Base-by-base conservation (phyloP, 2,797 vertebrate species). In the Lophotriccus pileatus region DNA sequence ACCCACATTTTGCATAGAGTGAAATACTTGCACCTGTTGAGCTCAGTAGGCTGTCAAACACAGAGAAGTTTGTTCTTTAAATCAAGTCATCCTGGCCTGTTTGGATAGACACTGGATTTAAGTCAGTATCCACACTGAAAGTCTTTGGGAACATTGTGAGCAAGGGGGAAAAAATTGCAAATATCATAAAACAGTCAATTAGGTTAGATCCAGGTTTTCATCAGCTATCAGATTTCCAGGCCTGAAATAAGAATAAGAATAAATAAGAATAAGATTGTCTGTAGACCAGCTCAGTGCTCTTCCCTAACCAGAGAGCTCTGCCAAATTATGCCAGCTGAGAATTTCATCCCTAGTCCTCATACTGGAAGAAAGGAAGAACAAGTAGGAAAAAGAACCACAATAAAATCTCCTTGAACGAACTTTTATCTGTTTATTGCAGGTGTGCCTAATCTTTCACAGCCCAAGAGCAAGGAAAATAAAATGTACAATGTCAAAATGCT, bases 361-460 rank as follows among this genome's bases (percentile, higher is more conserved):
- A 72, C 36, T 53, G 21, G 58, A 66, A 77, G 30, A 46, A 76
- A 67, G 30, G 43, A 83, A 94, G 44, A 89, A 75, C 30, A 96
- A 84, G 89, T 17, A 87, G 68, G n/a, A 83, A 81, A 84, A 88
- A 84, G 25, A 82, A 13, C 7, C 25, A 83, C 43, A 85, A 27
- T 80, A 89, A 80, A 67, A 91, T 90, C 62, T 94, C 87, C 89
- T 30, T 0, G 1, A 91, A 64, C 4, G 0, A 94, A 87, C 36
- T 91, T 89, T 89, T 87, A 83, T 92, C 73, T 77, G 19, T 87
- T 86, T 87, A 66, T 52, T 85, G 58, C 82, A 94, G 86, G 74
- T 86, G 77, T 88, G 76, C 43, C 85, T 88, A 78, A 95, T 90
- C 83, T 92, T 88, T 68, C 76, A 78, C 27, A 91, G 83, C 49